Percentiles rank a stretch among this genome's conserved stretches.
Conservation (phyloP, 2,113 vertebrate species). For the Amphiprion ocellaris region DNA sequence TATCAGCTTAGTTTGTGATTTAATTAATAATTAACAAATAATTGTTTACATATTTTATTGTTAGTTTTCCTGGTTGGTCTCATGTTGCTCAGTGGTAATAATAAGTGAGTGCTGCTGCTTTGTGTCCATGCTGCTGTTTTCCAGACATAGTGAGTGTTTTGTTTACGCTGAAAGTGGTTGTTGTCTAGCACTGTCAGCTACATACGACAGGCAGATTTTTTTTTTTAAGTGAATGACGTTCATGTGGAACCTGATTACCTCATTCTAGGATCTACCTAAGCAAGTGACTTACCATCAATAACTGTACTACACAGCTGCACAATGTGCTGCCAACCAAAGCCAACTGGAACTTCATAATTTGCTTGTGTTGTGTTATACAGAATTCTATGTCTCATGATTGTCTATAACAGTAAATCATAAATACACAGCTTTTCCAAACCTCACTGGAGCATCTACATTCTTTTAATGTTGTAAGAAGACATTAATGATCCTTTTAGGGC, state of each 20-base stretch:
- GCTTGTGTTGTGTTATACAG: background rate
- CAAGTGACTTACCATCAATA: background rate
- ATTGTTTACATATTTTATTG: no score
- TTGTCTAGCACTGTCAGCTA: background rate
- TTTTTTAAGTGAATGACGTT: constrained; percentile 23
- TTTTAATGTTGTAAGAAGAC: no score
- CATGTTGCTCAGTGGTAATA: background rate
- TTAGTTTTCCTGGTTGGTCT: background rate
- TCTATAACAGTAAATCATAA: background rate
- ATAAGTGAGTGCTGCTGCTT: background rate
- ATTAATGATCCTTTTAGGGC: no score
- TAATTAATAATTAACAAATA: no score
- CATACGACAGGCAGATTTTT: background rate
- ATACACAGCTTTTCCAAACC: background rate
- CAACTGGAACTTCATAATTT: background rate
- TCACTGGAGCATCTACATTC: background rate
- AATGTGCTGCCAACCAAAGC: background rate
- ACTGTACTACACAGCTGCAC: background rate
- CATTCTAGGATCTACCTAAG: background rate
- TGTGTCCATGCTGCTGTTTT: background rate
- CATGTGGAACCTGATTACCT: background rate
- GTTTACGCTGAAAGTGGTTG: constrained; percentile 16
- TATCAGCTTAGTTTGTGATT: no score
- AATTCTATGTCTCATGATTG: background rate
- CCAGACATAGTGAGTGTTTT: background rate